phyloP scores from a whole-genome alignment of 2,888 invertebrate genomes.

The Dromius quadrimaculatus region DNA sequence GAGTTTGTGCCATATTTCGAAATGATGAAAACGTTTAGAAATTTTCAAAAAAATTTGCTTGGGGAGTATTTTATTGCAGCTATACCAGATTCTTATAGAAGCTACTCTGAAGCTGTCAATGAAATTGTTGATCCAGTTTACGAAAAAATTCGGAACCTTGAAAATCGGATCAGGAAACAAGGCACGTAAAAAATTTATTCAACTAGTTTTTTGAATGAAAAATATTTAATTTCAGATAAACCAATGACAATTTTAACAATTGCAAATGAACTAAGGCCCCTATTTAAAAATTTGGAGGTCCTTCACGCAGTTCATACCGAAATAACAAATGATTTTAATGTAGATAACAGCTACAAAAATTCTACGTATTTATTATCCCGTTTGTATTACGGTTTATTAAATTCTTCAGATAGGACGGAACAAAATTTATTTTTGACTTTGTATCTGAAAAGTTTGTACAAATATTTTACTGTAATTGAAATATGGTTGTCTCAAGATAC shows the following conservation, averaged over 20 bases:
- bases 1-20: conserved; percentile 62
- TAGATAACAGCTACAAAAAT: conserved; percentile 56
- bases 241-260: conserved; percentile 62
- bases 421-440: conserved; percentile 62
- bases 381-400: conserved; percentile 60
- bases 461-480: conserved; percentile 62
- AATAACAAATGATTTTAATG: conserved; percentile 55
- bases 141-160: conserved; percentile 59
- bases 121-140: conserved; percentile 61
- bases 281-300: conserved; percentile 59
- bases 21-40: conserved; percentile 60
- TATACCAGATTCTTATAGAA: conserved; percentile 61
- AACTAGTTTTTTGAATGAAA: background rate
- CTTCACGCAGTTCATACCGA: conserved; percentile 60
- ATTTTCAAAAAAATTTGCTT: conserved; percentile 58
- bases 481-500: conserved; percentile 62
- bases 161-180: conserved; percentile 61
- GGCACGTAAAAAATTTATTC: conserved; percentile 55
- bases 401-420: conserved; percentile 59
- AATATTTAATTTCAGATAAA: conserved; percentile 59
- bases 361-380: conserved; percentile 59
- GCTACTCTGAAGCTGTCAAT: conserved; percentile 59
- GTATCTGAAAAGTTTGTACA: conserved; percentile 62
- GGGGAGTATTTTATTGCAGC: conserved; percentile 53
- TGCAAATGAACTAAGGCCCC: conserved; percentile 57